These are phyloP conservation scores for Mesorhabditis belari DNA, from an alignment of 2,888 invertebrate species.

Conservation along the genomic window DNA sequence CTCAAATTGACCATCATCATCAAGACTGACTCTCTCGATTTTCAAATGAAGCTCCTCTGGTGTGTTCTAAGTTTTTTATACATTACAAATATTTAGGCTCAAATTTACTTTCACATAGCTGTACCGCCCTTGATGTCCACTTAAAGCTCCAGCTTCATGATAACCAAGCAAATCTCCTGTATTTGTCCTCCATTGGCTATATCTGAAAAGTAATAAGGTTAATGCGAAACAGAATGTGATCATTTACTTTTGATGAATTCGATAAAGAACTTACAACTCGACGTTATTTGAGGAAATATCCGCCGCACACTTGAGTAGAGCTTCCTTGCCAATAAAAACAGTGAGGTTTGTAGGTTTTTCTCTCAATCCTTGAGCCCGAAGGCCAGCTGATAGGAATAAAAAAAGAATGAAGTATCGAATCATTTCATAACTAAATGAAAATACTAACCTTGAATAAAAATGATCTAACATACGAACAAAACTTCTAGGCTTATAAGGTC, in stretches of 20 bases:
- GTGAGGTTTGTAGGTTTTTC: slow-evolving; percentile 19
- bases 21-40: slow-evolving; percentile 63
- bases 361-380: neutral
- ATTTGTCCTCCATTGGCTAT: slow-evolving; percentile 47
- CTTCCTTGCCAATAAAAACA: slow-evolving; percentile 28
- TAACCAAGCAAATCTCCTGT: slow-evolving; percentile 39
- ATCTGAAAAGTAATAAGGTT: slow-evolving; percentile 12
- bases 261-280: slow-evolving; percentile 13
- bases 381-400: neutral
- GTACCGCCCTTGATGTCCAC: slow-evolving; percentile 47
- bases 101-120: slow-evolving; percentile 36
- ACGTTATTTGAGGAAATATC: slow-evolving; percentile 20
- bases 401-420: neutral
- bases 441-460: neutral
- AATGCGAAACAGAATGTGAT: neutral
- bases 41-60: slow-evolving; percentile 45
- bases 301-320: slow-evolving; percentile 39
- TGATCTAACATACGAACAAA: too few species aligned
- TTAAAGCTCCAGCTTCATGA: slow-evolving; percentile 35
- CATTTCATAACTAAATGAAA: neutral
- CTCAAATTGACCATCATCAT: slow-evolving; percentile 89
- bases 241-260: too few species aligned
- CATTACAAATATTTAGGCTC: neutral
- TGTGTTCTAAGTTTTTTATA: slow-evolving; percentile 15
- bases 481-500: too few species aligned